phyloP scores from a whole-genome alignment of 1,140 invertebrate genomes.

The Drosophila fuyamai region DNA sequence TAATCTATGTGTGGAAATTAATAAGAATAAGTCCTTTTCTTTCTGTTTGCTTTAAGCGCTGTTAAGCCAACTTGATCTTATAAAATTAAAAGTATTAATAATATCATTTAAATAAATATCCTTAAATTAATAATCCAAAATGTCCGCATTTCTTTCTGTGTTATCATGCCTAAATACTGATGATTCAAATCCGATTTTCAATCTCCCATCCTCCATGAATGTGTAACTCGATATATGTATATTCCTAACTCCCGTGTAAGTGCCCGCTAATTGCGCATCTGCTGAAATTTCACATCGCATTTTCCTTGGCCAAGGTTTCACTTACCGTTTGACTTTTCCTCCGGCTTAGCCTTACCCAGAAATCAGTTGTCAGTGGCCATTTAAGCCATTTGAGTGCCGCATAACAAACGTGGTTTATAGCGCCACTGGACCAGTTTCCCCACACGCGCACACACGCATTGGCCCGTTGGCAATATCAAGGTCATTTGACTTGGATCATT shows the following conservation, averaged over 20 bases:
- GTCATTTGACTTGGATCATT: slow-evolving; percentile 55
- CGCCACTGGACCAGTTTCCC: slow-evolving; percentile 76
- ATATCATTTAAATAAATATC: too few relatives aligned
- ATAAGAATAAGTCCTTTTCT: too few relatives aligned
- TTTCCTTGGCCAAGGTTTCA: slow-evolving; percentile 38
- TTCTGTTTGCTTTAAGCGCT: too few relatives aligned
- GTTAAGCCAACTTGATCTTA: too few relatives aligned
- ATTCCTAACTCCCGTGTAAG: slow-evolving; percentile 37
- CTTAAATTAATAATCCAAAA: too few relatives aligned
- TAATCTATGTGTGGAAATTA: too few relatives aligned
- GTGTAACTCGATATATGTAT: slow-evolving; percentile 58
- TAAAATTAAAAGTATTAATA: too few relatives aligned
- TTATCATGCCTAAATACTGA: slow-evolving; percentile 3
- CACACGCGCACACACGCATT: slow-evolving; percentile 22
- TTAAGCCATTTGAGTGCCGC: slow-evolving; percentile 37
- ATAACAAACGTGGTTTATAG: slow-evolving; percentile 63
- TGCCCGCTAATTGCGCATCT: slow-evolving; percentile 79
- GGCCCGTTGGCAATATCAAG: slow-evolving; percentile 65
- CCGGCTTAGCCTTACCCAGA: slow-evolving; percentile 36
- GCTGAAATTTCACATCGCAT: slow-evolving; percentile 42
- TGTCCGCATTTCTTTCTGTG: slow-evolving; percentile 1
- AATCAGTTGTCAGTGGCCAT: slow-evolving; percentile 31
- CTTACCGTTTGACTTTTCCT: slow-evolving; percentile 50
- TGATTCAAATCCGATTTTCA: slow-evolving; percentile 9
- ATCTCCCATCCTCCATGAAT: slow-evolving; percentile 14